Evolutionary conservation across 1,140 invertebrate species (phyloP).

Genomic region (Drosophila kohkoa): DNA sequence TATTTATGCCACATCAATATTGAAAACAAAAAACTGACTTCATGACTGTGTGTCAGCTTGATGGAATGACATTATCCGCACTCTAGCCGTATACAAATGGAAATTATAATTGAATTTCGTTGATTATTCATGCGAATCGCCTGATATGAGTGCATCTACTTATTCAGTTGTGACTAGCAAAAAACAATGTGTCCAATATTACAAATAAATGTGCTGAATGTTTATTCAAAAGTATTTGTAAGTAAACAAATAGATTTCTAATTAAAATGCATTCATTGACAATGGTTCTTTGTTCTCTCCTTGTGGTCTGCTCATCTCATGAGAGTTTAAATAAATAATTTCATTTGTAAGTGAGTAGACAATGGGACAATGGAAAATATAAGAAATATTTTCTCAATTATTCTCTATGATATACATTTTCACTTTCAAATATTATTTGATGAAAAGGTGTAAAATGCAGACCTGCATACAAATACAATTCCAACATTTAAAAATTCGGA

Average conservation of each 20-base stretch:
- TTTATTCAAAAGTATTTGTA: background rate
- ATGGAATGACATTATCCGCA: background rate
- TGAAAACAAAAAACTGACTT: constrained; percentile 3
- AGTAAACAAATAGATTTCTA: background rate
- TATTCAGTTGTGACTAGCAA: constrained; percentile 1
- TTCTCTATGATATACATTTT: too few relatives aligned
- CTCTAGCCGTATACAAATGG: constrained; percentile 23
- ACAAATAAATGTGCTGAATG: too few relatives aligned
- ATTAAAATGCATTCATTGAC: background rate
- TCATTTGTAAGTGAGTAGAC: too few relatives aligned
- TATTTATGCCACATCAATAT: constrained; percentile 53
- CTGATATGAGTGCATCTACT: constrained; percentile 3
- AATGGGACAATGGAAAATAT: too few relatives aligned
- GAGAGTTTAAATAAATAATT: background rate
- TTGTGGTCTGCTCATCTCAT: background rate
- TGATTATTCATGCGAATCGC: constrained; percentile 35
- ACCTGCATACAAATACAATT: too few relatives aligned
- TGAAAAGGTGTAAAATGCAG: too few relatives aligned
- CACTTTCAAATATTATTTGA: too few relatives aligned
- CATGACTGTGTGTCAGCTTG: constrained; percentile 26
- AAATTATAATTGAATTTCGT: constrained; percentile 38
- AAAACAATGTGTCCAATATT: constrained; percentile 23
- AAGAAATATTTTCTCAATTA: too few relatives aligned
- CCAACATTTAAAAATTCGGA: too few relatives aligned
- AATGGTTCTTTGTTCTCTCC: background rate